Evolutionary conservation across 2,113 vertebrate genomes (phyloP), one percentile per base, ranked within the genome.

Genomic region (Camelus bactrianus): DNA sequence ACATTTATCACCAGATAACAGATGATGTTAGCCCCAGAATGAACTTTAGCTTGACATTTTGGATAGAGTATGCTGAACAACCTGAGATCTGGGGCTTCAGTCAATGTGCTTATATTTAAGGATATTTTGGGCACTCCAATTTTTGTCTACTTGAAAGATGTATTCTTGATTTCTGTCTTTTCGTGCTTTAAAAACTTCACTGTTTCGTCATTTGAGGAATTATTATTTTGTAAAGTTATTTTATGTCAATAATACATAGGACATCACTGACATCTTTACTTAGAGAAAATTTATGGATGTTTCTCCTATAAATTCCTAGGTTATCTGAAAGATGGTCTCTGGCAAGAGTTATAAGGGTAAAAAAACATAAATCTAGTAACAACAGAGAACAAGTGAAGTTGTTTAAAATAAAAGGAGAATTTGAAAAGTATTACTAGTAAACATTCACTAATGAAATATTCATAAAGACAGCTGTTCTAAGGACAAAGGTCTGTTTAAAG

Each of bases 361-460:
- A 82, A 69, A 83, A 70, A 67, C 20, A 62, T 35, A 79, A 85
- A 76, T 65, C 19, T 86, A 82, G 28, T 77, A 70, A 76, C 54
- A 90, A 75, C 77, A 64, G 26, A 95, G 48, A 77, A 81, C n/a
- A 5, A 88, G 12, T 54, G 19, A 72, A 79, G 81, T 73, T 91
- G n/a, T 83, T 97, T 93, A 83, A 86, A 94, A 97, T 84, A 76
- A 91, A 92, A 85, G 7, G 35, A 90, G 54, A 89, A 81, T 89
- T 84, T 50, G 38, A 95, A 62, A 94, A 94, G 30, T 72, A 38
- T 69, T 83, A 86, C 62, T 32, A 93, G 89, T 87, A 67, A 96
- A 94, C 64, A 93, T 65, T 82, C 56, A 19, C 73, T 89, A 92
- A 89, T 97, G 87, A 96, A 98, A 94, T 97, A 97, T 97, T 97